These are phyloP conservation scores for Acholoe squamosa DNA, from an alignment of 2,888 invertebrate species.

Conservation along the genomic window DNA sequence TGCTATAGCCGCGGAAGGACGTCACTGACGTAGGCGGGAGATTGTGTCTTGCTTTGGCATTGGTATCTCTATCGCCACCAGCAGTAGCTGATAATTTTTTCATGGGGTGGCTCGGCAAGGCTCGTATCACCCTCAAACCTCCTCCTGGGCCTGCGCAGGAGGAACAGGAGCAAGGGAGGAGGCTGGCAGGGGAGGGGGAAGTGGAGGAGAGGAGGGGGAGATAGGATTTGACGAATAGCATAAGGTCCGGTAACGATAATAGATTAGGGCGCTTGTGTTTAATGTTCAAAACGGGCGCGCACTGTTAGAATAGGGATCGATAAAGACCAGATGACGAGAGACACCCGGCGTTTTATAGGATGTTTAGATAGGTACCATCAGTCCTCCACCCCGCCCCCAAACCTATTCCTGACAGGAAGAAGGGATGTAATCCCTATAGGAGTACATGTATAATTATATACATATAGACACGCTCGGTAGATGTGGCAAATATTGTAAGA, in stretches of 20 bases:
- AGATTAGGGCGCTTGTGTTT: conserved; percentile 33
- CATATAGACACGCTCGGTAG: too few relatives aligned
- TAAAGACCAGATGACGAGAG: conserved; percentile 20
- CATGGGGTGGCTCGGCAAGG: background rate
- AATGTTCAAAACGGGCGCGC: conserved; percentile 43
- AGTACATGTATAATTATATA: too few relatives aligned
- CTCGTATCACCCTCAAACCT: too few relatives aligned
- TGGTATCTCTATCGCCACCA: conserved; percentile 7
- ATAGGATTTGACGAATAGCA: conserved; percentile 41
- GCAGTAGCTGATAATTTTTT: background rate
- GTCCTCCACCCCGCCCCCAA: background rate
- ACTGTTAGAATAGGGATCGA: conserved; percentile 23
- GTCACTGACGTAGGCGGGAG: background rate
- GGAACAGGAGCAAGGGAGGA: background rate
- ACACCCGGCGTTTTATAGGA: background rate
- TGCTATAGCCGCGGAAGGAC: background rate
- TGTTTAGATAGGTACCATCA: background rate
- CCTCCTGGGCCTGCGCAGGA: background rate
- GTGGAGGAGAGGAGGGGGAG: conserved; percentile 23
- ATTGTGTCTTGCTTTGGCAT: conserved; percentile 11
- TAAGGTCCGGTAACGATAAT: conserved; percentile 46
- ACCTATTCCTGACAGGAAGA: too few relatives aligned
- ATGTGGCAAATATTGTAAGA: too few relatives aligned
- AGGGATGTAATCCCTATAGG: too few relatives aligned
- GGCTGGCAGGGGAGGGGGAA: background rate